phyloP scores from a whole-genome alignment of 2,113 vertebrate genomes.

The Phalacrocorax carbo region DNA sequence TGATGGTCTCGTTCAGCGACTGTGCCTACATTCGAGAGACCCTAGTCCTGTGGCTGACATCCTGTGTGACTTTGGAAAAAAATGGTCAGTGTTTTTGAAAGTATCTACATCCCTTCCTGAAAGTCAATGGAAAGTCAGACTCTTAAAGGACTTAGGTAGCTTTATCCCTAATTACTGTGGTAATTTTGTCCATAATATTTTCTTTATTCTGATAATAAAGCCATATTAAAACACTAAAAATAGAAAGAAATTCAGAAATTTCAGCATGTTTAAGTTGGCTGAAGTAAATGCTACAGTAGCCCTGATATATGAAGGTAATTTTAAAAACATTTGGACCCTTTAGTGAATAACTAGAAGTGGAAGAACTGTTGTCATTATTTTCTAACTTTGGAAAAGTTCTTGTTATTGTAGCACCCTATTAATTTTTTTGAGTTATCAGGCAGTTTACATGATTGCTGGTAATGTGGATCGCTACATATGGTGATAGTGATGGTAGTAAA shows the following conservation, averaged over 20 bases:
- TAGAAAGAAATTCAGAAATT: not conserved
- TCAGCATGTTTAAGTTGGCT: not conserved
- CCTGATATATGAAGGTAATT: not conserved
- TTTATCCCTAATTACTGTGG: not conserved
- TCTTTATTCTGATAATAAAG: not conserved
- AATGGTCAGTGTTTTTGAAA: not conserved
- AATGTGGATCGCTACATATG: fast-evolving
- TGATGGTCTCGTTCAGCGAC: not conserved
- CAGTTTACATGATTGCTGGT: not conserved
- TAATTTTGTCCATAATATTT: not conserved
- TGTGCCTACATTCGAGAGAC: not conserved
- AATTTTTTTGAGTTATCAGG: not conserved
- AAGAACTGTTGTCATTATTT: not conserved
- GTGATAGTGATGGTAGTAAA: not conserved
- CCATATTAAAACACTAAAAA: not conserved
- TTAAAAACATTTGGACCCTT: not conserved
- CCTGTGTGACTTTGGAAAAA: not conserved
- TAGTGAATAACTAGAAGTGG: not conserved
- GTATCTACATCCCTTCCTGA: not conserved
- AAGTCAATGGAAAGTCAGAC: not conserved
- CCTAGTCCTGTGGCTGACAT: not conserved
- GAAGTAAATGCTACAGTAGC: not conserved
- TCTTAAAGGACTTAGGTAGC: not conserved
- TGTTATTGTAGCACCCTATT: not conserved
- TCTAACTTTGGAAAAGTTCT: not conserved